A percentile compares a stretch with the other conserved stretches of the same genome.
Evolutionary conservation across 2,113 vertebrate species (phyloP).

Genomic region (Chinchilla lanigera): DNA sequence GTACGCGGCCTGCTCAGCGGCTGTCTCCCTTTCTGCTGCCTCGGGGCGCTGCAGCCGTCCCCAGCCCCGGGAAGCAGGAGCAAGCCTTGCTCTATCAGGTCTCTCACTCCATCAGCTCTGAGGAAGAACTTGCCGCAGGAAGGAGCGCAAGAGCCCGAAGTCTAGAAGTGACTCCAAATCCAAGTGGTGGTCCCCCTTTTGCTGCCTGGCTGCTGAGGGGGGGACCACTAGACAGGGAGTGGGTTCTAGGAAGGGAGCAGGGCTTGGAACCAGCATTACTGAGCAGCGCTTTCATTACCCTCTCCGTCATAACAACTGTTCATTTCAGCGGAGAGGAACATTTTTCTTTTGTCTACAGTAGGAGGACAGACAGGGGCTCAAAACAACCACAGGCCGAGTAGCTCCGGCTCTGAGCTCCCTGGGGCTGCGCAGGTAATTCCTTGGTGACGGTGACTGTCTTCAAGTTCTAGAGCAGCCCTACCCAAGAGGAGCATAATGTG

Average conservation of each 20-base stretch:
- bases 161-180: not conserved
- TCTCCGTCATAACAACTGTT: not conserved
- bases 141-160: not conserved
- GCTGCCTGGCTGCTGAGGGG: rapidly evolving
- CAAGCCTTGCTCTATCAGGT: not conserved
- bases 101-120: not conserved
- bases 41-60: not conserved
- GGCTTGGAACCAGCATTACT: not conserved
- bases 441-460: not conserved
- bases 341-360: not conserved
- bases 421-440: not conserved
- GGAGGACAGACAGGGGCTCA: not conserved
- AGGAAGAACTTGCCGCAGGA: not conserved
- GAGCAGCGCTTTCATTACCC: rapidly evolving
- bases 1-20: not conserved
- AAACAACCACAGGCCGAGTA: not conserved
- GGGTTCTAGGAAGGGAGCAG: rapidly evolving
- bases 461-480: not conserved
- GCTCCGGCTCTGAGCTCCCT: rapidly evolving
- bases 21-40: not conserved
- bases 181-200: not conserved
- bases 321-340: rapidly evolving
- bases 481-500: not conserved
- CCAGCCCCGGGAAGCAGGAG: not conserved
- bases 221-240: rapidly evolving